phyloP scores from a whole-genome alignment of 1,140 invertebrate genomes.

The Drosophila miranda region DNA sequence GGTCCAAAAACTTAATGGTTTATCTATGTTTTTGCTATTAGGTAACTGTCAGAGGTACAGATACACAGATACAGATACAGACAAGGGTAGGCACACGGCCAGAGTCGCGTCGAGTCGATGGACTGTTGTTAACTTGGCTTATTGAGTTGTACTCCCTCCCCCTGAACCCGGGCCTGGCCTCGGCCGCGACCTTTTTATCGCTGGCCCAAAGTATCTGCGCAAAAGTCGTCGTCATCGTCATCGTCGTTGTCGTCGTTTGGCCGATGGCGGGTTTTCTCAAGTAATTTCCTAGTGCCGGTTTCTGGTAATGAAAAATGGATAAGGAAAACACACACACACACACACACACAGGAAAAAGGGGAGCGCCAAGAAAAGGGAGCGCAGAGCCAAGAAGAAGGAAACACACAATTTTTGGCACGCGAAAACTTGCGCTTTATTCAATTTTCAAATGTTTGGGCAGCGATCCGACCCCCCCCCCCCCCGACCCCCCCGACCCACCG shows the following conservation, averaged over 20 bases:
- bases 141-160: conserved; percentile 68
- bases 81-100: conserved; percentile 5
- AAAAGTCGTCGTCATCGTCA: conserved; percentile 42
- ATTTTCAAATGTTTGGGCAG: conserved; percentile 63
- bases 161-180: conserved; percentile 2
- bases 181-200: conserved; percentile 72
- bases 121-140: conserved; percentile 79
- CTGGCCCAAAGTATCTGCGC: conserved; percentile 66
- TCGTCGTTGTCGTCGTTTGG: not conserved
- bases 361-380: conserved; percentile 37
- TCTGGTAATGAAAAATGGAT: conserved; percentile 64
- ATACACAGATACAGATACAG: conserved; percentile 14
- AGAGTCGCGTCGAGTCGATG: conserved; percentile 37
- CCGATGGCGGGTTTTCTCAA: no score
- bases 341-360: conserved; percentile 23
- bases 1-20: conserved; percentile 72
- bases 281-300: conserved; percentile 58
- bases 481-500: conserved; percentile 53
- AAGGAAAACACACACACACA: conserved; percentile 25
- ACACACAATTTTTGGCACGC: conserved; percentile 74
- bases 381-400: conserved; percentile 23
- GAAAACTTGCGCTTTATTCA: conserved; percentile 75
- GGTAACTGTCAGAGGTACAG: conserved; percentile 71
- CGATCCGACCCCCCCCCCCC: conserved; percentile 23
- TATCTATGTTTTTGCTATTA: conserved; percentile 81